Percentiles rank a stretch among this genome's conserved stretches.
Evolutionary conservation across 2,888 invertebrate species (phyloP).

Genomic region (Plagiodera versicolora): DNA sequence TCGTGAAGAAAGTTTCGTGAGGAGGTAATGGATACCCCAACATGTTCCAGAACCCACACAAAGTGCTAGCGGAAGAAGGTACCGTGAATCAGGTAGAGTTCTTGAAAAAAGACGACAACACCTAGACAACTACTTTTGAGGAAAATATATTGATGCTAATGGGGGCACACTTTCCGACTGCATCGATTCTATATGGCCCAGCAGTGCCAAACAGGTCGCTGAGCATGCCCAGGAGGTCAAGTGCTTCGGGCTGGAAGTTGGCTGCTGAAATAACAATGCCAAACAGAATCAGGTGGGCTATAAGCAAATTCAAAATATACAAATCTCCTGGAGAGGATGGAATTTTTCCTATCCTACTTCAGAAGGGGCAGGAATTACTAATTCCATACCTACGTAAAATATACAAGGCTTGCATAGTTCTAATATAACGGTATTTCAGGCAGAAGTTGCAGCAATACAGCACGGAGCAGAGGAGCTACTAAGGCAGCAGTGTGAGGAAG

Average conservation of each 20-base stretch:
- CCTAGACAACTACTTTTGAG: background rate
- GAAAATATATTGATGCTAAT: background rate
- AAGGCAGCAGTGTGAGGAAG: no score
- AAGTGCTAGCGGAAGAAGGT: background rate
- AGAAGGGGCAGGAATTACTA: constrained; percentile 16
- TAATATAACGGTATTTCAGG: no score
- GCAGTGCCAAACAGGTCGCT: no score
- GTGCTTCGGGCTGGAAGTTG: background rate
- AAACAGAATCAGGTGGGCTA: constrained; percentile 21
- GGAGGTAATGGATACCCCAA: background rate
- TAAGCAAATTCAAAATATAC: constrained; percentile 18
- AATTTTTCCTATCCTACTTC: constrained; percentile 21
- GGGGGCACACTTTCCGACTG: no score
- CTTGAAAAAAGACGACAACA: background rate
- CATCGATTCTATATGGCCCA: no score
- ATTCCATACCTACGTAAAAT: background rate
- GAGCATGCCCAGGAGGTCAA: background rate
- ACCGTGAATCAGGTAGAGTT: background rate
- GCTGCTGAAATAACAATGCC: background rate
- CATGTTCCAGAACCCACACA: background rate
- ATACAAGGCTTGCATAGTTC: constrained; percentile 9
- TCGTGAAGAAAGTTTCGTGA: constrained; percentile 16
- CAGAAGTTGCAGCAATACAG: no score
- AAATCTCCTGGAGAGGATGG: constrained; percentile 22
- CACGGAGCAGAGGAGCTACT: no score